A percentile compares a stretch with the other conserved stretches of the same genome.
Conservation (phyloP, 2,113 vertebrate genomes). For the Eleginops maclovinus region DNA sequence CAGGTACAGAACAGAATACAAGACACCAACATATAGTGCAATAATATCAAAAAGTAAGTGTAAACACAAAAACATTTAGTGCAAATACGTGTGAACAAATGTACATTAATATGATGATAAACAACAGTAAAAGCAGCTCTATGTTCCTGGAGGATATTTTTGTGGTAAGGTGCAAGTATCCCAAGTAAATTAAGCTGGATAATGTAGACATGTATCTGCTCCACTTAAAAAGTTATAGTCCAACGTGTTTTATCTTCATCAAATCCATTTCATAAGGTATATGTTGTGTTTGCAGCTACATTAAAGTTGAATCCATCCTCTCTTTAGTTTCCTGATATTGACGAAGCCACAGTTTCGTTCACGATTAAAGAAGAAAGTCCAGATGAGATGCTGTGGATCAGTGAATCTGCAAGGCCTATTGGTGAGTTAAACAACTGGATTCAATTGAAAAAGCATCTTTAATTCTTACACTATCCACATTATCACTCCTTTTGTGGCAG, state of each 20-base stretch:
- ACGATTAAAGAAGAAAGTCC: constrained; percentile 80
- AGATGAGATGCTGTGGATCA: constrained; percentile 76
- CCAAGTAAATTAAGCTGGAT: no score
- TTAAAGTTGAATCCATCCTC: neutral
- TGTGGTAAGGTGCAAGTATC: no score
- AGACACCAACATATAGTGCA: no score
- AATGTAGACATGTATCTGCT: no score
- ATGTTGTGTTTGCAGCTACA: neutral
- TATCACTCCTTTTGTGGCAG: constrained; percentile 9
- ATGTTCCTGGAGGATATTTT: no score
- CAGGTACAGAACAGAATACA: no score
- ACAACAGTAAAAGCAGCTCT: no score
- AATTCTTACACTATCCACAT: neutral
- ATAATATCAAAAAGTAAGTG: no score
- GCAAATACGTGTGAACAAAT: no score
- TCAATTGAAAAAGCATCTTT: neutral
- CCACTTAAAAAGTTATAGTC: no score
- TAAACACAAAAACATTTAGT: no score
- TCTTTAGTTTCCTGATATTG: constrained; percentile 67
- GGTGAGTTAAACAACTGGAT: constrained; percentile 36
- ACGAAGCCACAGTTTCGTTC: constrained; percentile 59
- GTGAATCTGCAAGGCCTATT: constrained; percentile 36
- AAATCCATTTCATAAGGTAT: neutral
- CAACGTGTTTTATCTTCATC: neutral
- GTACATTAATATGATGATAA: no score